These are phyloP conservation scores for Neopelma chrysocephalum DNA, from an alignment of 2,797 vertebrate species.

Conservation along the genomic window DNA sequence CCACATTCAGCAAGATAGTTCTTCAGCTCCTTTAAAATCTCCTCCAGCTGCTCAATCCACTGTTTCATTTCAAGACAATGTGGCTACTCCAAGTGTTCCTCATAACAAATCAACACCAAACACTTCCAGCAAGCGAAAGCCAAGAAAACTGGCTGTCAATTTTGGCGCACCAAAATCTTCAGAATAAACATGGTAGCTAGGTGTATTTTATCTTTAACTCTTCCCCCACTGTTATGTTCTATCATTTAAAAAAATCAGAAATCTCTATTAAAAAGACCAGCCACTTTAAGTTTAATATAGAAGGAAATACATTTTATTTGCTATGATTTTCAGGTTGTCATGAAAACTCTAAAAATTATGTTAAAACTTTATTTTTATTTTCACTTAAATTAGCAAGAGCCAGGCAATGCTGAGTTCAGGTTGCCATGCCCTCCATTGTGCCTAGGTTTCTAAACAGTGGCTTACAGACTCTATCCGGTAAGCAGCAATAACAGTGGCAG, in stretches of 20 bases:
- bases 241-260: conserved; percentile 64
- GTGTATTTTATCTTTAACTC: conserved; percentile 62
- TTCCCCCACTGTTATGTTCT: conserved; percentile 51
- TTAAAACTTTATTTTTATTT: conserved; percentile 35
- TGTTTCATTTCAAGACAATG: conserved; percentile 67
- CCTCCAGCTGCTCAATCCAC: conserved; percentile 66
- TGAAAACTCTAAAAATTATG: background rate
- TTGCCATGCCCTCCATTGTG: conserved; percentile 44
- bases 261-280: conserved; percentile 64
- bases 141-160: conserved; percentile 95
- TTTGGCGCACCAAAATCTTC: conserved; percentile 88
- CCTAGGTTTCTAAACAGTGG: conserved; percentile 46
- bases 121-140: conserved; percentile 88
- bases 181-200: conserved; percentile 74
- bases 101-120: conserved; percentile 77
- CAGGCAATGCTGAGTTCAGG: conserved; percentile 47
- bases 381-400: conserved; percentile 27
- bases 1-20: conserved; percentile 58
- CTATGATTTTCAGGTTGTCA: conserved; percentile 63
- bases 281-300: conserved; percentile 55
- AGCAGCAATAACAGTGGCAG: conserved; percentile 70
- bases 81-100: conserved; percentile 62
- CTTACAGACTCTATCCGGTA: conserved; percentile 22
- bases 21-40: conserved; percentile 60
- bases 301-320: conserved; percentile 55